phyloP scores from a whole-genome alignment of 2,888 invertebrate genomes.

The Cosmia pyralina region DNA sequence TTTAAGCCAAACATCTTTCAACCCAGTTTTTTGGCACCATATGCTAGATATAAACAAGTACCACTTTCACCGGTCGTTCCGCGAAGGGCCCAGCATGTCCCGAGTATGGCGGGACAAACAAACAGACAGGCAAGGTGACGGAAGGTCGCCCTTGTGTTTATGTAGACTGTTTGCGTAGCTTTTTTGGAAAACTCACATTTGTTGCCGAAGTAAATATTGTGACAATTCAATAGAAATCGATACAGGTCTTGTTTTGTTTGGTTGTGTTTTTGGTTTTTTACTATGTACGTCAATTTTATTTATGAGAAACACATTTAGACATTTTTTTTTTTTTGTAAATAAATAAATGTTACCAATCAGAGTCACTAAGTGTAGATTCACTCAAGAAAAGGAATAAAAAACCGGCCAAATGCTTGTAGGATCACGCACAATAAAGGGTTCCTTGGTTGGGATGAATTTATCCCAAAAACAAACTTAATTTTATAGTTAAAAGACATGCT shows the following conservation, averaged over 20 bases:
- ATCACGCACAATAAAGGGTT: too few relatives aligned
- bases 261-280: constrained; percentile 35
- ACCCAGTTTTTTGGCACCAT: constrained; percentile 70
- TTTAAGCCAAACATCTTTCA: constrained; percentile 32
- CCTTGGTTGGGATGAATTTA: too few relatives aligned
- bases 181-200: constrained; percentile 70
- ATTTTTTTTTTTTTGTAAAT: neutral
- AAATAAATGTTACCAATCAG: neutral
- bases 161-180: constrained; percentile 62
- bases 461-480: too few relatives aligned
- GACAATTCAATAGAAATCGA: constrained; percentile 36
- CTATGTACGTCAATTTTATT: constrained; percentile 21
- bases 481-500: too few relatives aligned
- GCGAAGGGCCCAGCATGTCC: constrained; percentile 42
- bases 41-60: constrained; percentile 69
- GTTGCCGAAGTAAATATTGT: constrained; percentile 60
- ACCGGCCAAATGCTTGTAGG: too few relatives aligned
- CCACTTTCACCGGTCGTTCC: constrained; percentile 57
- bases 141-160: constrained; percentile 68
- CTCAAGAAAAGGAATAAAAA: neutral
- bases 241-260: constrained; percentile 17
- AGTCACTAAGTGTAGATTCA: neutral
- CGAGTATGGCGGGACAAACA: constrained; percentile 53
- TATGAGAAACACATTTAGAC: neutral
- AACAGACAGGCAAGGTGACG: constrained; percentile 77